Base-by-base conservation (phyloP, 1,140 invertebrate species). In the Rhopalosiphum padi region DNA sequence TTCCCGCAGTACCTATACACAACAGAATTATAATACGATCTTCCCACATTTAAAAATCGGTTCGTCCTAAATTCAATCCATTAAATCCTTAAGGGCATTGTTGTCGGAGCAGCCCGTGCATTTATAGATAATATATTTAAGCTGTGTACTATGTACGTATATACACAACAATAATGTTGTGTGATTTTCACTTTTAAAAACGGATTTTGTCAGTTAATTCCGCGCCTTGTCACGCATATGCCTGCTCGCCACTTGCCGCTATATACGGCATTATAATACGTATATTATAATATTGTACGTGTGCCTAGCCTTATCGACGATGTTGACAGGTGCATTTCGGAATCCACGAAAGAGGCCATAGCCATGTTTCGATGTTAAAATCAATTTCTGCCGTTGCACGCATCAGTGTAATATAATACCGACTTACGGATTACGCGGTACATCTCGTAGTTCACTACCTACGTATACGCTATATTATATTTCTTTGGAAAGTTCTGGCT, bases 21-120 rank as follows among this genome's bases (percentile, higher is more conserved):
- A 25, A 8, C 23, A 68, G 30, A n/a, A 68, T 68, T 68, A 68
- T 60, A 7, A 41, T 41, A 30, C 35, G 48, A 93, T 93, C 43
- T 83, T 91, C 68, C 68, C 90, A 77, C 90, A 91, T 91, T 91
- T 68, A 83, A 91, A 91, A 83, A 91, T 82, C 48, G n/a, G 48
- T 43, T 43, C 53, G 53, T 60, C 53, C 53, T 53, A 83, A 92
- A 85, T 41, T 21, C 35, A 51, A 43, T n/a, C 91, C 46, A 83
- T 92, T 43, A 86, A 93, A 53, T 93, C 43, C 48, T 85, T 53
- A 41, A 86, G 82, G 77, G 90, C 90, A 91, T 90, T 88, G 37
- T 46, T 46, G 85, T 46, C 43, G 43, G 41, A 43, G 43, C 37
- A 25, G 25, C 41, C 41, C 37, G 37, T 25, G 23, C 85, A 43